Evolutionary conservation across 2,797 vertebrate species (phyloP).

Genomic region (Sorex maritimensis): DNA sequence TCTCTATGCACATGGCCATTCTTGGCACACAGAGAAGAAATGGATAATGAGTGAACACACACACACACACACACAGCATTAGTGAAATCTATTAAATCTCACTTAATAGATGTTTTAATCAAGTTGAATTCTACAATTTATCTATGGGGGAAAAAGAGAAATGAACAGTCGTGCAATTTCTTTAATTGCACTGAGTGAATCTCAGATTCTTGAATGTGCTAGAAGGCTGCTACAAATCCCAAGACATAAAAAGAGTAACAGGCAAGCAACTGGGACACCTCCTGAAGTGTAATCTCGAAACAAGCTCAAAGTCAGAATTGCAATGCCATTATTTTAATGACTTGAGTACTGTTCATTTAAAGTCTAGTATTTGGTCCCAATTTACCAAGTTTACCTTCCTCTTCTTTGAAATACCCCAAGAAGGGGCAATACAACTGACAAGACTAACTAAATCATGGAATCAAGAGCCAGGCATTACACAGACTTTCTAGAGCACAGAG

Average conservation of each 20-base stretch:
- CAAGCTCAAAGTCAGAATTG: slow-evolving; percentile 55
- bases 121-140: slow-evolving; percentile 82
- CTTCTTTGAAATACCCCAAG: background rate
- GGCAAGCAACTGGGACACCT: slow-evolving; percentile 40
- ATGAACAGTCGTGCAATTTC: slow-evolving; percentile 75
- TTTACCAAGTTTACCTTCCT: slow-evolving; percentile 42
- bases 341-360: background rate
- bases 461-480: background rate
- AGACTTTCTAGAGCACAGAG: slow-evolving; percentile 18
- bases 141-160: slow-evolving; percentile 60
- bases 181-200: slow-evolving; percentile 79
- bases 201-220: slow-evolving; percentile 66
- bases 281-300: slow-evolving; percentile 56
- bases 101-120: slow-evolving; percentile 86
- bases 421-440: background rate
- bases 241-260: slow-evolving; percentile 64
- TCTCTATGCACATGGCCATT: slow-evolving; percentile 76
- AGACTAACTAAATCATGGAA: background rate
- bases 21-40: slow-evolving; percentile 80
- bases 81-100: slow-evolving; percentile 85
- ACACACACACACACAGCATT: slow-evolving; percentile 29
- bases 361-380: slow-evolving; percentile 47
- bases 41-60: slow-evolving; percentile 71
- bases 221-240: slow-evolving; percentile 68
- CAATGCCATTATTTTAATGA: slow-evolving; percentile 48